phyloP scores from a whole-genome alignment of 2,797 vertebrate genomes.

The Clamator glandarius region DNA sequence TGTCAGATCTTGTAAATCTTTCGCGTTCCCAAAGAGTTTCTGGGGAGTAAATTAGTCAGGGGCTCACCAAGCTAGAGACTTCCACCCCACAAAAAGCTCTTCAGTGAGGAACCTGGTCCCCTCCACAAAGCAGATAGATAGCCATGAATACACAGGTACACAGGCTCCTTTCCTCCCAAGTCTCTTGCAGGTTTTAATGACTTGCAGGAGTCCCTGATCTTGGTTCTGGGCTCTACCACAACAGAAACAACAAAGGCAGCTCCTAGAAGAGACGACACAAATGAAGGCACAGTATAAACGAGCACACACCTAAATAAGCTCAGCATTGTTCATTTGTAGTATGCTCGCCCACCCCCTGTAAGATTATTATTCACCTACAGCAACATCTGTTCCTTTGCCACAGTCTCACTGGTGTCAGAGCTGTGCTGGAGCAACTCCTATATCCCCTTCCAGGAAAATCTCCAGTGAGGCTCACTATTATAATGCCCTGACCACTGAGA shows the following conservation, averaged over 20 bases:
- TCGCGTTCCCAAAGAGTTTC: neutral
- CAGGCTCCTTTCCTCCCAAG: neutral
- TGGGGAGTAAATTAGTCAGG: neutral
- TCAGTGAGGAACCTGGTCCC: neutral
- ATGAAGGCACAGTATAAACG: neutral
- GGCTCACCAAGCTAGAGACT: neutral
- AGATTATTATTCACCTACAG: slow-evolving; percentile 60
- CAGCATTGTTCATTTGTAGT: neutral
- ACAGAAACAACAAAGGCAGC: neutral
- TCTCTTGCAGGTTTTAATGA: neutral
- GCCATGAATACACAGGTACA: neutral
- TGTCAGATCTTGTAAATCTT: neutral
- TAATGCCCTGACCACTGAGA: slow-evolving; percentile 61
- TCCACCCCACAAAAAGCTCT: neutral
- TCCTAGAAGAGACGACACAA: neutral
- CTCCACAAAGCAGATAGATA: neutral
- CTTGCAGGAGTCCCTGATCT: neutral
- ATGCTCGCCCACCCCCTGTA: neutral
- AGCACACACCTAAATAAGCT: slow-evolving; percentile 8
- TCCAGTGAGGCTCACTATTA: slow-evolving; percentile 40
- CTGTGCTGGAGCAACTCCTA: slow-evolving; percentile 36
- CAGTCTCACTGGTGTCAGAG: slow-evolving; percentile 36
- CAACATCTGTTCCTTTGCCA: slow-evolving; percentile 56
- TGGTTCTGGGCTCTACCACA: neutral
- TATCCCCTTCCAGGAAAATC: slow-evolving; percentile 53